Conservation (phyloP, 2,888 invertebrate species). For the Latrodectus hesperus region DNA sequence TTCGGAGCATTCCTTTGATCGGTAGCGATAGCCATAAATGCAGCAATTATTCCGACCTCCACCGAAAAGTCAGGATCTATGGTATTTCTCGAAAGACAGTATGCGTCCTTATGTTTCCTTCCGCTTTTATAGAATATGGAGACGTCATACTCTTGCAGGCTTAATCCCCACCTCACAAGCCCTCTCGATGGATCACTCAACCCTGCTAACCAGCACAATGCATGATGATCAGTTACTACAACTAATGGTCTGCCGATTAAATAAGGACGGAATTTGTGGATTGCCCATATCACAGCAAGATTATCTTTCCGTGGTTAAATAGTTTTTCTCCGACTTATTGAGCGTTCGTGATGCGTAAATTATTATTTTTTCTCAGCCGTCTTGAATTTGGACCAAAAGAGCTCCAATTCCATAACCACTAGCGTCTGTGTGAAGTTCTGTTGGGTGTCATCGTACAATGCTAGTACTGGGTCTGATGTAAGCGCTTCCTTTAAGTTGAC, state of each 20-base stretch:
- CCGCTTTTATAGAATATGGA: not conserved
- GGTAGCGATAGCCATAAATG: not conserved
- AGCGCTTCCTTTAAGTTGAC: not conserved
- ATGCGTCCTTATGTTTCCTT: constrained; percentile 25
- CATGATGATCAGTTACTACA: constrained; percentile 69
- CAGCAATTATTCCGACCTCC: not conserved
- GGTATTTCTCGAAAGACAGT: constrained; percentile 22
- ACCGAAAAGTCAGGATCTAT: not conserved
- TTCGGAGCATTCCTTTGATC: constrained; percentile 6
- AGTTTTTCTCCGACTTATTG: constrained; percentile 71
- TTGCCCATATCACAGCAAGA: constrained; percentile 12
- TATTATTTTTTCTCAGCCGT: not conserved
- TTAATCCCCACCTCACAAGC: constrained; percentile 72
- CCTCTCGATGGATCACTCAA: constrained; percentile 75
- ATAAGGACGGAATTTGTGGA: constrained; percentile 69
- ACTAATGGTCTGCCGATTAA: constrained; percentile 70
- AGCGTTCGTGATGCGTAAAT: not conserved
- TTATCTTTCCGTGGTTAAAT: constrained; percentile 75
- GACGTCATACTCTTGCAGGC: too few species aligned
- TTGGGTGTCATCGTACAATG: constrained; percentile 70
- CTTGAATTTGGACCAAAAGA: not conserved
- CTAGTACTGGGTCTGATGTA: constrained; percentile 70
- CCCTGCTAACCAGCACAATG: constrained; percentile 73
- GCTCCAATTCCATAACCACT: not conserved
- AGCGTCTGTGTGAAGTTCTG: constrained; percentile 4